Conservation (phyloP, 2,888 invertebrate species). For the Eristalinus sepulchralis region DNA sequence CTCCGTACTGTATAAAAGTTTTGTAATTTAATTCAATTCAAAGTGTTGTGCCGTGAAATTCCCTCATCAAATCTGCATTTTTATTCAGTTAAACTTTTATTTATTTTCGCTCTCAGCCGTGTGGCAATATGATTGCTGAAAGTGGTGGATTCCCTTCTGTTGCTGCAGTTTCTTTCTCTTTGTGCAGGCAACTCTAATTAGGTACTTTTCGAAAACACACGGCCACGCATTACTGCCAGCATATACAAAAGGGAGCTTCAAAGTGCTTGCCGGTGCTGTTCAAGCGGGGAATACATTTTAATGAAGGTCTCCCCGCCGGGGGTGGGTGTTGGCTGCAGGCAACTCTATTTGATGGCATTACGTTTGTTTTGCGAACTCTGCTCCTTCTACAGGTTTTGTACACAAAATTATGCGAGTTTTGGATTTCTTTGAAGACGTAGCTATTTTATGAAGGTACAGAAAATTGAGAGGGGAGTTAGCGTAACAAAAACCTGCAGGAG, state of each 20-base stretch:
- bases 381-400: too few species aligned
- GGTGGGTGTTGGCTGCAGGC: too few species aligned
- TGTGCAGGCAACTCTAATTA: background rate
- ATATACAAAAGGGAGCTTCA: background rate
- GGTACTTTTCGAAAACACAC: background rate
- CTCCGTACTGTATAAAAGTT: background rate
- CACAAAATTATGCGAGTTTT: too few species aligned
- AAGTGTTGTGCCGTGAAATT: background rate
- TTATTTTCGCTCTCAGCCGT: background rate
- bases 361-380: too few species aligned
- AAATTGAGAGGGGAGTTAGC: too few species aligned
- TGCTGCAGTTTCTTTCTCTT: background rate
- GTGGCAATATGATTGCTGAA: background rate
- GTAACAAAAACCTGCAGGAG: too few species aligned
- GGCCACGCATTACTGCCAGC: background rate
- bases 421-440: too few species aligned
- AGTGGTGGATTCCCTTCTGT: background rate
- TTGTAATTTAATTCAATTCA: background rate
- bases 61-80: conserved; percentile 19
- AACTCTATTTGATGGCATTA: too few species aligned
- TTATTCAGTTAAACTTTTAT: conserved; percentile 14
- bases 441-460: too few species aligned
- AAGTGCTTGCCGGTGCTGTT: background rate
- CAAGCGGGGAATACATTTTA: background rate
- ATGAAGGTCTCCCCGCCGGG: too few species aligned